A percentile compares a stretch with the other conserved stretches of the same genome.
Conservation (phyloP, 2,888 invertebrate species). For the Caenorhabditis sp. region DNA sequence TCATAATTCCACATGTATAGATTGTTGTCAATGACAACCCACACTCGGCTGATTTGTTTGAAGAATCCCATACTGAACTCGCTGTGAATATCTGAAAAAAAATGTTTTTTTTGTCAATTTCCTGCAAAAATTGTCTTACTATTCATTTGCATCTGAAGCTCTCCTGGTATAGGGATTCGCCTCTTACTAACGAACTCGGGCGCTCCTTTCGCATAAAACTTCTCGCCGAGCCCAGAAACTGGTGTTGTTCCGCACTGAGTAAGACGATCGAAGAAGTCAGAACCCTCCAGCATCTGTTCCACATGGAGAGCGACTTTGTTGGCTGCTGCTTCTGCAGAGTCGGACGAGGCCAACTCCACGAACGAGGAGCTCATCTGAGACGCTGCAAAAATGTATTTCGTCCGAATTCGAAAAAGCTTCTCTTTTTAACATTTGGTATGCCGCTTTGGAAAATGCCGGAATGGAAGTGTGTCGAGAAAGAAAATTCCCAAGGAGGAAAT, state of each 20-base stretch:
- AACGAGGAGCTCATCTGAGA: slow-evolving; percentile 63
- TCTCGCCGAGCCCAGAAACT: slow-evolving; percentile 75
- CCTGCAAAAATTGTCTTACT: slow-evolving; percentile 73
- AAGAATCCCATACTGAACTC: slow-evolving; percentile 98
- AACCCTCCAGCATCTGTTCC: slow-evolving; percentile 65
- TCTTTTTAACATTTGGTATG: neutral
- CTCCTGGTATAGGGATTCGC: slow-evolving; percentile 76
- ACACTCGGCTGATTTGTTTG: slow-evolving; percentile 95
- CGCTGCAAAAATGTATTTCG: slow-evolving; percentile 1
- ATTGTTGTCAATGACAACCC: slow-evolving; percentile 97
- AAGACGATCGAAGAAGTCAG: slow-evolving; percentile 66
- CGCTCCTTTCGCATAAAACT: slow-evolving; percentile 66
- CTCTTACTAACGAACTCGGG: slow-evolving; percentile 70
- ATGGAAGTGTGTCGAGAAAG: no score
- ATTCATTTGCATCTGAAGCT: slow-evolving; percentile 78
- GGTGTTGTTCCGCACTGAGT: slow-evolving; percentile 71
- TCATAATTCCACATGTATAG: slow-evolving; percentile 99
- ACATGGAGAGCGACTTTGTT: slow-evolving; percentile 67
- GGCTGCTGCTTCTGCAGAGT: slow-evolving; percentile 69
- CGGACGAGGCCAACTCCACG: slow-evolving; percentile 61
- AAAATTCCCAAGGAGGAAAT: neutral
- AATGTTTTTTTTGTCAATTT: neutral
- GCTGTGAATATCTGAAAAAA: slow-evolving; percentile 91
- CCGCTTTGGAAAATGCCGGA: no score
- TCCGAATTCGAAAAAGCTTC: neutral